These are phyloP conservation scores for Chelonus insularis DNA, from an alignment of 1,140 invertebrate species.

Conservation along the genomic window DNA sequence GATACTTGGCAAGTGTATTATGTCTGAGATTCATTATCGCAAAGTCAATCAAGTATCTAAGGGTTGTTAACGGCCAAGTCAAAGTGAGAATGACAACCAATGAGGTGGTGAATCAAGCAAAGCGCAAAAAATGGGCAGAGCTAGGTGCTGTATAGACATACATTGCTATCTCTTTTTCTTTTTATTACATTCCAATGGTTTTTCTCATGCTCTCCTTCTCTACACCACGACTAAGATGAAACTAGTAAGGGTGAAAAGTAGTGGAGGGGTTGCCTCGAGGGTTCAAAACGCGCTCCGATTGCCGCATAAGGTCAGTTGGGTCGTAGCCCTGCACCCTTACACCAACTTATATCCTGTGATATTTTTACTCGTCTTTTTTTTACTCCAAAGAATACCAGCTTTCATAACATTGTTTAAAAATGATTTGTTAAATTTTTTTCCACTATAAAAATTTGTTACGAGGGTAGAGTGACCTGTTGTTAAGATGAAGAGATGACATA, in stretches of 20 bases:
- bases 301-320: conserved; percentile 57
- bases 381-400: not conserved
- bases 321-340: conserved; percentile 54
- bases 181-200: conserved; percentile 12
- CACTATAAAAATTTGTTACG: no score
- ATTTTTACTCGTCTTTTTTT: conserved; percentile 39
- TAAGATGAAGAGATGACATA: not conserved
- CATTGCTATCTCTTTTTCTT: conserved; percentile 5
- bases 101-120: conserved; percentile 54
- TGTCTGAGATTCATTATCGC: no score
- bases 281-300: conserved; percentile 48
- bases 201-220: conserved; percentile 1
- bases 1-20: no score
- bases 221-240: conserved; percentile 36
- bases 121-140: conserved; percentile 57
- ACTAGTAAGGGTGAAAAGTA: conserved; percentile 46
- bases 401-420: no score
- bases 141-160: conserved; percentile 39
- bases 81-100: conserved; percentile 52
- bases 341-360: conserved; percentile 39
- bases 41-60: no score
- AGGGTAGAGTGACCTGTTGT: no score
- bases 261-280: conserved; percentile 50
- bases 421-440: no score
- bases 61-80: conserved; percentile 41